Evolutionary conservation across 2,113 vertebrate genomes (phyloP).

Genomic region (Megaptera novaeangliae): DNA sequence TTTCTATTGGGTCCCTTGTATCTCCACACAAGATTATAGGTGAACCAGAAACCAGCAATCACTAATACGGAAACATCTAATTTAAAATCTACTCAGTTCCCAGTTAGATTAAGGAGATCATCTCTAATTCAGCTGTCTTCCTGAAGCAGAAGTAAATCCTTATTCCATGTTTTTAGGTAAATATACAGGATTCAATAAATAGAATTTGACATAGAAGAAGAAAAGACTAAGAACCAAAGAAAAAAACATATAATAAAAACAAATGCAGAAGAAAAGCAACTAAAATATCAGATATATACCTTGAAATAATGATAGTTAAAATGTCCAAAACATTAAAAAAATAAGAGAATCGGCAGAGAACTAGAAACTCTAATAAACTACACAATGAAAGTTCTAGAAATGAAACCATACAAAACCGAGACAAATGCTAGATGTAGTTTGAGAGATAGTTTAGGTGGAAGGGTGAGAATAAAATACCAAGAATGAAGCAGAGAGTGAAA

Average conservation of each 20-base stretch:
- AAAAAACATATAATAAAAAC: background rate
- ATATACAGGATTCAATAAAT: background rate
- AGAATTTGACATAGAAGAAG: background rate
- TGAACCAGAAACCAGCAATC: background rate
- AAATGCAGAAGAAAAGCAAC: background rate
- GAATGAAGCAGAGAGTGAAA: background rate
- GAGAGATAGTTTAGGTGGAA: background rate
- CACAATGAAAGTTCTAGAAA: background rate
- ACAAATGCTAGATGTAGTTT: background rate
- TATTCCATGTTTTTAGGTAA: background rate
- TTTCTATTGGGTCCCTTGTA: background rate
- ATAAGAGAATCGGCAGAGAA: background rate
- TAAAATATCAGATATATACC: background rate
- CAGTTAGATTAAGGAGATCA: background rate
- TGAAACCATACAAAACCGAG: background rate
- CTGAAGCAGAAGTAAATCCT: background rate
- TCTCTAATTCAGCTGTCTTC: background rate
- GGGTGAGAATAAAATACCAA: background rate
- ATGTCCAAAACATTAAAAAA: background rate
- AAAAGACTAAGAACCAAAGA: background rate
- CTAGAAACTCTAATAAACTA: background rate
- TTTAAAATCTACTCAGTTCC: background rate
- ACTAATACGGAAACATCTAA: background rate
- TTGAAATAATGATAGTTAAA: background rate
- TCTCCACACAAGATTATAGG: background rate